A percentile compares a stretch with the other conserved stretches of the same genome.
Evolutionary conservation across 2,888 invertebrate genomes (phyloP).

Genomic region (Synergus japonicus): DNA sequence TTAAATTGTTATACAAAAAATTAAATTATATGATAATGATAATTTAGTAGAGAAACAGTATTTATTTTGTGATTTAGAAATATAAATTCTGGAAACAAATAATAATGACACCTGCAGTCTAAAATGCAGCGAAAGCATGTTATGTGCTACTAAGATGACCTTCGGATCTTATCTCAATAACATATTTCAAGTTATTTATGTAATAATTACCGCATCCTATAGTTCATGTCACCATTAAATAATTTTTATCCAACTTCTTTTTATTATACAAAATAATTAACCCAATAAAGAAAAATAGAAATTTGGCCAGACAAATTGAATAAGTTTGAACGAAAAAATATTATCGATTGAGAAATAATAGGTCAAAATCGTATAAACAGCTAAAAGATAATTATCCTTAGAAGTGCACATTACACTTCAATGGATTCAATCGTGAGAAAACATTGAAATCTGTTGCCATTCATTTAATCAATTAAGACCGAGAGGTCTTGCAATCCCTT

Average conservation of each 20-base stretch:
- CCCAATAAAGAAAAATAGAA: no score
- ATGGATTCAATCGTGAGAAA: no score
- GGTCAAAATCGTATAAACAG: neutral
- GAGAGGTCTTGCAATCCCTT: no score
- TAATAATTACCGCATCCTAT: neutral
- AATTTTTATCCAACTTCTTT: neutral
- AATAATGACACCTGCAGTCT: neutral
- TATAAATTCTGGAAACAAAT: neutral
- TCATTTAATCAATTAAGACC: neutral
- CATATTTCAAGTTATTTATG: constrained; percentile 33
- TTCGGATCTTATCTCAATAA: constrained; percentile 22
- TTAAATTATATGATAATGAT: neutral
- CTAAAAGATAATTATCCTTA: neutral
- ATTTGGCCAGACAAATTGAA: neutral
- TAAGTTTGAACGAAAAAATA: neutral
- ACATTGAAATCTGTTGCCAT: neutral
- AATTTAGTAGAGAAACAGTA: neutral
- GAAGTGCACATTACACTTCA: neutral
- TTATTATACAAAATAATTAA: neutral
- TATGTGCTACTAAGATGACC: neutral
- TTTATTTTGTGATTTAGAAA: neutral
- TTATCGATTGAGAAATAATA: no score
- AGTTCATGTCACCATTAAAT: neutral
- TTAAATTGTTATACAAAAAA: neutral
- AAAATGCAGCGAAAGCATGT: constrained; percentile 8